phyloP scores from a whole-genome alignment of 2,888 invertebrate species.

The Drosophila atroscutellata region DNA sequence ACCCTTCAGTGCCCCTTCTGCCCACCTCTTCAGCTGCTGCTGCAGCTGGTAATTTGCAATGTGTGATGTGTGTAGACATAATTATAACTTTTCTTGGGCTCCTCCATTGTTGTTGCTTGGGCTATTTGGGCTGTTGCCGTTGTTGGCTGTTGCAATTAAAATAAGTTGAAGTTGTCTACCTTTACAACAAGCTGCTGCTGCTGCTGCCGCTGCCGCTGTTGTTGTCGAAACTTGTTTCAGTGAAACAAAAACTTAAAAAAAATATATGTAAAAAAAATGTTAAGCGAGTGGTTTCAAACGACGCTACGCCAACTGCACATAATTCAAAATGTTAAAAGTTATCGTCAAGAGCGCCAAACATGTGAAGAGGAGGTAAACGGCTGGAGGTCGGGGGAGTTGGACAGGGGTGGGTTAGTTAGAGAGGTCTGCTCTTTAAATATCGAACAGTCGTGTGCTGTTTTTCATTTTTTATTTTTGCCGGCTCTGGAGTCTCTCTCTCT shows the following conservation, averaged over 20 bases:
- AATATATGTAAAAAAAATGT: conserved; percentile 35
- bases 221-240: conserved; percentile 64
- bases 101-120: conserved; percentile 42
- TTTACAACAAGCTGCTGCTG: conserved; percentile 66
- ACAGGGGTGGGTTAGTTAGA: neutral
- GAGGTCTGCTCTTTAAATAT: conserved; percentile 50
- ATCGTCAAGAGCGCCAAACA: conserved; percentile 71
- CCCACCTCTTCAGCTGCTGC: neutral
- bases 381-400: neutral
- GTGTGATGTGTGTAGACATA: conserved; percentile 61
- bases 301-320: conserved; percentile 66
- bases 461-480: conserved; percentile 22
- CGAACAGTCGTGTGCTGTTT: conserved; percentile 39
- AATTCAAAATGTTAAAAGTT: conserved; percentile 80
- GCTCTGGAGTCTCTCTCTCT: conserved; percentile 10
- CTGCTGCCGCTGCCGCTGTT: conserved; percentile 1
- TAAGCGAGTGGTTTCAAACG: conserved; percentile 63
- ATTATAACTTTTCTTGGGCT: conserved; percentile 74
- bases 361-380: conserved; percentile 13
- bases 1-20: neutral
- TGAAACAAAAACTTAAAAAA: conserved; percentile 52
- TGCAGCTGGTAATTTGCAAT: conserved; percentile 41
- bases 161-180: conserved; percentile 81
- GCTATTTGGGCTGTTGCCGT: conserved; percentile 41
- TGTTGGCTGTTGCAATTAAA: conserved; percentile 75